These are phyloP conservation scores for Lampropteryx suffumata DNA, from an alignment of 2,888 invertebrate species.

Conservation along the genomic window DNA sequence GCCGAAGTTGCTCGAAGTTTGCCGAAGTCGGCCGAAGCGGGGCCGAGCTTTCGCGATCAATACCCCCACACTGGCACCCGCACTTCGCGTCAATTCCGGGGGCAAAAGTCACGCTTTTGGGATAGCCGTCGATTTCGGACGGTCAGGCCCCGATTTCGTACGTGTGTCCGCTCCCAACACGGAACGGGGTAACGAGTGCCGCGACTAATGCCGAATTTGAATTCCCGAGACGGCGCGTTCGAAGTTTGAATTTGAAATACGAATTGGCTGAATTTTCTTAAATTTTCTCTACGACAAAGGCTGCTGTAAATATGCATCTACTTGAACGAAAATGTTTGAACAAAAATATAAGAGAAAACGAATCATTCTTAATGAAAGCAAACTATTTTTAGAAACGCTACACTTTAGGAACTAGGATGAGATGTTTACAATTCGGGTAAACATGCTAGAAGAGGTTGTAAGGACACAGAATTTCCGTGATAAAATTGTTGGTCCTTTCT, in stretches of 20 bases:
- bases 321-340: background rate
- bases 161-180: slow-evolving; percentile 37
- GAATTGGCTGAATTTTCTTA: slow-evolving; percentile 24
- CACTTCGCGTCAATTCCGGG: slow-evolving; percentile 74
- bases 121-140: slow-evolving; percentile 74
- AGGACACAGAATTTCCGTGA: slow-evolving; percentile 45
- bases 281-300: slow-evolving; percentile 14
- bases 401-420: slow-evolving; percentile 45
- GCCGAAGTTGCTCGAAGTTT: slow-evolving; percentile 66
- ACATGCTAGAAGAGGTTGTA: slow-evolving; percentile 45
- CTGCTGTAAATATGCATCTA: slow-evolving; percentile 5
- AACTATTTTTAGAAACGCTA: slow-evolving; percentile 37
- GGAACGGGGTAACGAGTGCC: slow-evolving; percentile 50
- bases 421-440: slow-evolving; percentile 54
- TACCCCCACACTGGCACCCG: slow-evolving; percentile 67
- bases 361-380: slow-evolving; percentile 28
- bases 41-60: slow-evolving; percentile 73
- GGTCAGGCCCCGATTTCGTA: slow-evolving; percentile 65
- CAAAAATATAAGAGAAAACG: slow-evolving; percentile 6
- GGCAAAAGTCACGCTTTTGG: slow-evolving; percentile 78
- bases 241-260: slow-evolving; percentile 37
- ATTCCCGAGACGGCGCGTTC: slow-evolving; percentile 37
- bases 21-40: slow-evolving; percentile 69
- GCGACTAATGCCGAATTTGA: slow-evolving; percentile 51
- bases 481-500: slow-evolving; percentile 54